Percentiles rank a stretch among this genome's conserved stretches.
Conservation (phyloP, 2,888 invertebrate genomes). For the Harpalus rufipes region DNA sequence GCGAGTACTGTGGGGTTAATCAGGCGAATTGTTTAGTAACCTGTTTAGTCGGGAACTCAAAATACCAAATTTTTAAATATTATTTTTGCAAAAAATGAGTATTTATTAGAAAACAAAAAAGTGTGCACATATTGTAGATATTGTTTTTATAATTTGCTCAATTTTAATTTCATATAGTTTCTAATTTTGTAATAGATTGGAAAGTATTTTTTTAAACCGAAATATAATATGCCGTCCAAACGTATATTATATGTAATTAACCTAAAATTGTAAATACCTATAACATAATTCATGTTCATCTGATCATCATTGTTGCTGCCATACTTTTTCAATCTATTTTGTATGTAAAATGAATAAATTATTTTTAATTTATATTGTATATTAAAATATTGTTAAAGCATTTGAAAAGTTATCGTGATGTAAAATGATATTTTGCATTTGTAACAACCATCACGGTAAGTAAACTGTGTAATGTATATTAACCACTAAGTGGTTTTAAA, state of each 20-base stretch:
- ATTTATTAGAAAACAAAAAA: too few species aligned
- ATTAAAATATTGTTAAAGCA: conserved; percentile 43
- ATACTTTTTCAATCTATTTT: conserved; percentile 11
- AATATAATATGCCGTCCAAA: neutral
- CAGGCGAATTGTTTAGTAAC: too few species aligned
- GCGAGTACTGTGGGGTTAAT: too few species aligned
- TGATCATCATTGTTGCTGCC: neutral
- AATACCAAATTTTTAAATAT: too few species aligned
- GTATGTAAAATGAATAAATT: conserved; percentile 40
- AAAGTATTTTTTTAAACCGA: neutral
- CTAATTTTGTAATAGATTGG: neutral
- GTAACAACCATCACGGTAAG: conserved; percentile 28
- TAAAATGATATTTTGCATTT: conserved; percentile 47
- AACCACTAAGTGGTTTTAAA: conserved; percentile 54
- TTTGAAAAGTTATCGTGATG: conserved; percentile 45
- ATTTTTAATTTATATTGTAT: conserved; percentile 53
- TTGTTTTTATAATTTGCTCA: neutral
- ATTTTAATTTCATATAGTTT: neutral
- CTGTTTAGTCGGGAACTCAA: too few species aligned
- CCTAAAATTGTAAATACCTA: neutral
- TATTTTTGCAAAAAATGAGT: too few species aligned
- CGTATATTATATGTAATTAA: neutral
- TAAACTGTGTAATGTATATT: conserved; percentile 13
- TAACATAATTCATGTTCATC: too few species aligned
- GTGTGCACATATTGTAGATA: too few species aligned